These are phyloP conservation scores for Parazoanthus atlanticus DNA, from an alignment of 92 coral and sea anemone genomes.

Conservation along the genomic window DNA sequence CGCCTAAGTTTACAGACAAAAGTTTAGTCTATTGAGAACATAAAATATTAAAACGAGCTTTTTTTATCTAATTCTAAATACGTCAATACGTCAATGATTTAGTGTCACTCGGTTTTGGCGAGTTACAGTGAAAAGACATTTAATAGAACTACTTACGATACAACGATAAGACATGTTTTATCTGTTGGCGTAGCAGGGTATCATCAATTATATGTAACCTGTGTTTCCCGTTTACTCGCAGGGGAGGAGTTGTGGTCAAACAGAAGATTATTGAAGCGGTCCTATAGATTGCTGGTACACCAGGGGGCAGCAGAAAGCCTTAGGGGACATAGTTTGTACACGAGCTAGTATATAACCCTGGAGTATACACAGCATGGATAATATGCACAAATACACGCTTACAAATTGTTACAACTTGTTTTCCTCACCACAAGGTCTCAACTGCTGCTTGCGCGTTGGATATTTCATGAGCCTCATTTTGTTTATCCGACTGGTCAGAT, in stretches of 20 bases:
- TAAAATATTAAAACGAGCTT: no score
- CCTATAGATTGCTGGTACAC: slow-evolving; percentile 20
- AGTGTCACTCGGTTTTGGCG: background rate
- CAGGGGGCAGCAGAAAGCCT: slow-evolving; percentile 31
- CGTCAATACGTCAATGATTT: background rate
- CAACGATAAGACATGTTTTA: background rate
- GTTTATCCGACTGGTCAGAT: slow-evolving; percentile 39
- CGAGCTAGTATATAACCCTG: background rate
- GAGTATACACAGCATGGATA: slow-evolving; percentile 17
- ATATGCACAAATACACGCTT: slow-evolving; percentile 7
- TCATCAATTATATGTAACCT: slow-evolving; percentile 2
- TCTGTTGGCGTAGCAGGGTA: slow-evolving; percentile 5
- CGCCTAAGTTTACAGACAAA: background rate
- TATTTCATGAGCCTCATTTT: background rate
- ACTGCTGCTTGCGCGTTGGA: slow-evolving; percentile 4
- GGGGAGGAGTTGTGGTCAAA: slow-evolving; percentile 47
- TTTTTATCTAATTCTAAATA: background rate
- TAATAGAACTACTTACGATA: background rate
- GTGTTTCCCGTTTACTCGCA: slow-evolving; percentile 5
- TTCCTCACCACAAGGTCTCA: slow-evolving; percentile 2
- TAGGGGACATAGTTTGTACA: slow-evolving; percentile 28
- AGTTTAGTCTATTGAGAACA: no score
- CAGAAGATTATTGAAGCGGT: slow-evolving; percentile 21
- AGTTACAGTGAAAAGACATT: background rate
- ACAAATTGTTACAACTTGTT: background rate